Base-by-base conservation (phyloP, 2,888 invertebrate genomes). In the Tiliacea citrago region DNA sequence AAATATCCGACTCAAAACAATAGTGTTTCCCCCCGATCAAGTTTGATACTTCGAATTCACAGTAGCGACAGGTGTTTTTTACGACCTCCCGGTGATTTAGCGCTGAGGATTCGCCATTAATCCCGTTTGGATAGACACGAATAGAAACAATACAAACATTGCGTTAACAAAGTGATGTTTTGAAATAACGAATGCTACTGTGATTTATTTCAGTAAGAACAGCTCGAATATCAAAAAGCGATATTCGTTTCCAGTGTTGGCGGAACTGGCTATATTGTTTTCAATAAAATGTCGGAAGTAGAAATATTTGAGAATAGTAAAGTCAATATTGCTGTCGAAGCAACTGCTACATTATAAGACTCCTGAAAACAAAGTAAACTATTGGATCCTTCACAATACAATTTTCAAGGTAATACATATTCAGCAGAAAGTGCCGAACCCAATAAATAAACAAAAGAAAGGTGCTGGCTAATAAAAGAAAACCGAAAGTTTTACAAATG, bases 51-150 rank as follows among this genome's bases (percentile, higher is more conserved):
- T 88, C 85, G 91, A 92, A 94, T 93, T 92, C 91, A 91, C 92
- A 92, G 91, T 88, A 91, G 90, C 92, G 94, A 94, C 96, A 96
- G 96, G 95, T 96, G 96, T 94, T 95, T 95, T 96, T 96, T 95
- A 96, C 94, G 94, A 92, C 90, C 91, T 88, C 88, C 90, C 91
- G 86, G 92, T 94, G 95, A 95, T 96, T 96, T 96, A 96, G 91
- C 91, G 90, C 91, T 87, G 89, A 92, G 92, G 93, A 95, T 95
- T 94, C 90, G 91, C 94, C 94, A 94, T 96, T 96, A 96, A 96
- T 96, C 96, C 93, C 91, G 91, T 94, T 95, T 91, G 91, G 89
- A 93, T 90, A 91, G 93, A 93, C 94, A 90, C 89, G 91, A 95
- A 94, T 94, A 94, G 90, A 89, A 91, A 92, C 91, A 93, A 91